A percentile compares a stretch with the other conserved stretches of the same genome.
phyloP scores from a whole-genome alignment of 2,113 vertebrate genomes.

The Serinus canaria region DNA sequence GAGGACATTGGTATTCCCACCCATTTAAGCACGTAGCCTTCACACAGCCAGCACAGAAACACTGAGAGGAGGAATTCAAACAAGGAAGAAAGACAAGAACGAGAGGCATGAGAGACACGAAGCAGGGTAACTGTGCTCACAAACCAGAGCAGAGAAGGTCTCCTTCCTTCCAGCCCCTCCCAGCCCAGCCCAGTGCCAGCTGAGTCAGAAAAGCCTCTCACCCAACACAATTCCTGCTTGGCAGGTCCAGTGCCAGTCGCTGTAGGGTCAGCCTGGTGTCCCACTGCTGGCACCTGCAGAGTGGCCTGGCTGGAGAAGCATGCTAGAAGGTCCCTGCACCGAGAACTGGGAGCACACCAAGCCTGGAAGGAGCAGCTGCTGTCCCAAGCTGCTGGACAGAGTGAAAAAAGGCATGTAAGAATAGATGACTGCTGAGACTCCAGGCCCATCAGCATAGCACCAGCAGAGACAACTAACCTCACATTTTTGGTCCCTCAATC shows the following conservation, averaged over 20 bases:
- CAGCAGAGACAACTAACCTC: neutral
- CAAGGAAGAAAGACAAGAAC: neutral
- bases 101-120: fast-evolving
- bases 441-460: fast-evolving
- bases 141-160: neutral
- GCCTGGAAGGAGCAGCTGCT: neutral
- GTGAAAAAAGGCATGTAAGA: neutral
- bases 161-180: neutral
- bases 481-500: neutral
- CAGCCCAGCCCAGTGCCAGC: neutral
- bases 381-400: neutral
- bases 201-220: slow-evolving; percentile 16
- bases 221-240: neutral
- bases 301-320: neutral
- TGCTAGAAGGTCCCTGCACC: neutral
- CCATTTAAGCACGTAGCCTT: neutral
- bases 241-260: neutral
- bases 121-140: neutral
- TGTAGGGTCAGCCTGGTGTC: neutral
- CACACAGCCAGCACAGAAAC: neutral
- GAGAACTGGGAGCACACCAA: neutral
- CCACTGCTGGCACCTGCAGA: neutral
- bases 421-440: neutral
- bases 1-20: neutral
- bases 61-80: neutral